Percentiles rank a stretch among this genome's conserved stretches.
Conservation (phyloP, 2,888 invertebrate genomes). For the Synergus gifuensis region DNA sequence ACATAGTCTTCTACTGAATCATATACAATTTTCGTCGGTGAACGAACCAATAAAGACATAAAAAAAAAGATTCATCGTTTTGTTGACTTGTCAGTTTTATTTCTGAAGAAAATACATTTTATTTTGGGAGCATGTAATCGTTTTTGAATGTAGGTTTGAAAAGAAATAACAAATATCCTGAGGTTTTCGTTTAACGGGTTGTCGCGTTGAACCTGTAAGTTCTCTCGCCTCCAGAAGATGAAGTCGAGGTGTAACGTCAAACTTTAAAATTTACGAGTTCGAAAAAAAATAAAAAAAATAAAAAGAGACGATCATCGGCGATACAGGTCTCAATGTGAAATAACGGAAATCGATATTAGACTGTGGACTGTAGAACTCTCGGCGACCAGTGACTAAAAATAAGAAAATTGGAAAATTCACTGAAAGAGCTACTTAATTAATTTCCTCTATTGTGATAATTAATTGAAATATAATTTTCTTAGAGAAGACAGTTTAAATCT, state of each 20-base stretch:
- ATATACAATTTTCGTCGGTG: too few relatives aligned
- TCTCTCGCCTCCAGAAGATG: conserved; percentile 34
- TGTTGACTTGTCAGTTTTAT: not conserved
- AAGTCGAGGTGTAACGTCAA: conserved; percentile 38
- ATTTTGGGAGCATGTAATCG: not conserved
- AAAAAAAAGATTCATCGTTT: not conserved
- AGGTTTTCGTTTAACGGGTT: conserved; percentile 12
- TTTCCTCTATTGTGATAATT: not conserved
- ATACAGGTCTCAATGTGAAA: conserved; percentile 35
- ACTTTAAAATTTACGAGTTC: conserved; percentile 40
- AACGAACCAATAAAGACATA: too few relatives aligned
- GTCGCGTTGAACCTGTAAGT: conserved; percentile 15
- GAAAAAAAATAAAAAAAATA: conserved; percentile 3
- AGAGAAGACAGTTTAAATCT: too few relatives aligned
- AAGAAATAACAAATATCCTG: conserved; percentile 29
- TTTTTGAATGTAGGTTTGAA: conserved; percentile 3
- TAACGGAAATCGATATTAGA: conserved; percentile 39
- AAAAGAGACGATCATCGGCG: conserved; percentile 11
- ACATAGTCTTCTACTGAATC: too few relatives aligned
- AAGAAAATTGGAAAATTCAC: not conserved
- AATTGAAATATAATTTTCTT: not conserved
- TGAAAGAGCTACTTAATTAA: not conserved
- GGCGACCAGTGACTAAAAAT: not conserved
- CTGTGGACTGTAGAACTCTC: conserved; percentile 10
- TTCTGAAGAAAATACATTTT: not conserved